phyloP scores from a whole-genome alignment of 2,113 vertebrate species.

The Phoenicopterus ruber region DNA sequence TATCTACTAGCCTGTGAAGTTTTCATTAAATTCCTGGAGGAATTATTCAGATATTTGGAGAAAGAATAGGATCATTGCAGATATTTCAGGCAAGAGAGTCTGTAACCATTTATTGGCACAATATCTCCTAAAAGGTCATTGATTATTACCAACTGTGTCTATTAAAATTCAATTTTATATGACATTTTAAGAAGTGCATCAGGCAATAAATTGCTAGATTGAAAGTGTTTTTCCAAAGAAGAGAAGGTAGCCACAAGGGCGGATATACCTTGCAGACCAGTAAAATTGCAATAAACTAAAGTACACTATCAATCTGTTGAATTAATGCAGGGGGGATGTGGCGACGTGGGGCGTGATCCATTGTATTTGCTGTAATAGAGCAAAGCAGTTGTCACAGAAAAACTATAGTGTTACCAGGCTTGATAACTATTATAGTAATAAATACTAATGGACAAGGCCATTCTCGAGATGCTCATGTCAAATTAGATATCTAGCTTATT shows the following conservation, averaged over 20 bases:
- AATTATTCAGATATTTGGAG: neutral
- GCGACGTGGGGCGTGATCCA: too few species aligned
- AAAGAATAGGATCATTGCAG: neutral
- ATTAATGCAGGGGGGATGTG: neutral
- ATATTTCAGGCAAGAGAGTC: neutral
- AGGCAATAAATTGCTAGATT: neutral
- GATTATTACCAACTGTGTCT: slow-evolving; percentile 11
- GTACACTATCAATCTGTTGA: slow-evolving; percentile 2
- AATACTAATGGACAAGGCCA: neutral
- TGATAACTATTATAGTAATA: neutral
- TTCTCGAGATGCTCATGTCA: neutral
- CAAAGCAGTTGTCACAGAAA: neutral
- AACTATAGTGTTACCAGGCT: neutral
- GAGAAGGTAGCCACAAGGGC: neutral
- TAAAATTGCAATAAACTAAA: slow-evolving; percentile 22
- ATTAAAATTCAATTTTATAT: slow-evolving; percentile 45
- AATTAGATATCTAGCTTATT: neutral
- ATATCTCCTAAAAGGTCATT: slow-evolving; percentile 32
- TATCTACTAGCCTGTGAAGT: neutral
- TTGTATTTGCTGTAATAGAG: neutral
- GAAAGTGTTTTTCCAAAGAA: neutral
- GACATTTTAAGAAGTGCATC: neutral
- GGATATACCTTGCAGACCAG: neutral
- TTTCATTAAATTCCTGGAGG: neutral
- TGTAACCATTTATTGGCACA: neutral